Conservation (phyloP, 2,113 vertebrate species). For the Carassius gibelio region DNA sequence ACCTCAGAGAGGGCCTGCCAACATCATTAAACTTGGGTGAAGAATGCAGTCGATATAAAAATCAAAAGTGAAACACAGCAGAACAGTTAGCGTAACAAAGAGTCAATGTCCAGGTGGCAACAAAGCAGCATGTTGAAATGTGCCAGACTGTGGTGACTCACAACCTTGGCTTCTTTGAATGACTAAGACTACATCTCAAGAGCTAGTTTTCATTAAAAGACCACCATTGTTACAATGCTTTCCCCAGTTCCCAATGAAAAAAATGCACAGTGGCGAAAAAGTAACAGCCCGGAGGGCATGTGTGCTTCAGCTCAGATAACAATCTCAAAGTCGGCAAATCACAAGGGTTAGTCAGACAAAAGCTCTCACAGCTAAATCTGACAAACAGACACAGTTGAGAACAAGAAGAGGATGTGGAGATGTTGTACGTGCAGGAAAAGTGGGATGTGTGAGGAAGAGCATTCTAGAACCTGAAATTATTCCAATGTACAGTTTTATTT, state of each 20-base stretch:
- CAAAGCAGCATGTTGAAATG: constrained; percentile 48
- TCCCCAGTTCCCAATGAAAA: constrained; percentile 40
- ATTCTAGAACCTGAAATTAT: not conserved
- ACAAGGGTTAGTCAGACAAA: constrained; percentile 68
- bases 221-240: constrained; percentile 64
- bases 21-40: constrained; percentile 7
- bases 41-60: constrained; percentile 11
- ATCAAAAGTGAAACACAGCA: not conserved
- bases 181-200: constrained; percentile 38
- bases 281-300: constrained; percentile 60
- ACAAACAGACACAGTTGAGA: constrained; percentile 17
- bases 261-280: constrained; percentile 57
- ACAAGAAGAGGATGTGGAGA: not conserved
- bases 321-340: constrained; percentile 71
- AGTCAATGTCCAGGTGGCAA: constrained; percentile 34
- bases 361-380: constrained; percentile 50
- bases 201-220: constrained; percentile 56
- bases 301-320: constrained; percentile 63
- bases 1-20: constrained; percentile 25
- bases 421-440: not conserved
- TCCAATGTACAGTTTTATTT: not conserved
- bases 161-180: constrained; percentile 51
- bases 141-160: constrained; percentile 49
- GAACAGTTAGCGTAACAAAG: not conserved
- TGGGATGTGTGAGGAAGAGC: not conserved